phyloP scores from a whole-genome alignment of 2,797 vertebrate species.

The Lerista edwardsae region DNA sequence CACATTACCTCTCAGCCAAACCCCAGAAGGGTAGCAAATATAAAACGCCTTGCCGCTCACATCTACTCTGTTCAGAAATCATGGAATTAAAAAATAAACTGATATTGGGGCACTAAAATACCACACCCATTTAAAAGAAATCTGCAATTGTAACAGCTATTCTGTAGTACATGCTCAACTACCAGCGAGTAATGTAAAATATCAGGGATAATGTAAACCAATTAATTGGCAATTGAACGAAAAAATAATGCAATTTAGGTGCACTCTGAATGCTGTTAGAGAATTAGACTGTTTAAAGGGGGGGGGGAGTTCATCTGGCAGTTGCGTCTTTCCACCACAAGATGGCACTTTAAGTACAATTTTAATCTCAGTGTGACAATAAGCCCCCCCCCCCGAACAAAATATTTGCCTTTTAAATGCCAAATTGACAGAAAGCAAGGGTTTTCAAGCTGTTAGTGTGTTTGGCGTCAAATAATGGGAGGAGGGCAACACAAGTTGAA shows the following conservation, averaged over 20 bases:
- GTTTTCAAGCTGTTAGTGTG: no score
- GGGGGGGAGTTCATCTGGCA: background rate
- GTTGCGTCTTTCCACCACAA: constrained; percentile 16
- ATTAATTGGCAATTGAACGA: background rate
- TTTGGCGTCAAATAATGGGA: no score
- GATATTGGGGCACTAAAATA: background rate
- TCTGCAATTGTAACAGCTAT: background rate
- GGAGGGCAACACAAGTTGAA: no score
- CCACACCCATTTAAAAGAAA: background rate
- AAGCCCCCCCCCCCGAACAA: background rate
- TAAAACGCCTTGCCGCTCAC: background rate
- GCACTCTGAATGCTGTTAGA: background rate
- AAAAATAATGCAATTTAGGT: background rate
- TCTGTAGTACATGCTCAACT: background rate
- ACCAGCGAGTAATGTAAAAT: background rate
- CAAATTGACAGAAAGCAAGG: background rate
- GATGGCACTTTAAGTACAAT: constrained; percentile 13
- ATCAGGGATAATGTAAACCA: background rate
- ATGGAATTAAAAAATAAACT: background rate
- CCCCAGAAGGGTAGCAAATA: no score
- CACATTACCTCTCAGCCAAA: no score
- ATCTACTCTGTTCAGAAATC: background rate
- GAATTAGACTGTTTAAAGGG: background rate
- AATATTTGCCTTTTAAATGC: background rate
- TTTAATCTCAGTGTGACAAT: background rate